A percentile compares a stretch with the other conserved stretches of the same genome.
Conservation (phyloP, 1,140 invertebrate genomes). For the Homalodisca vitripennis region DNA sequence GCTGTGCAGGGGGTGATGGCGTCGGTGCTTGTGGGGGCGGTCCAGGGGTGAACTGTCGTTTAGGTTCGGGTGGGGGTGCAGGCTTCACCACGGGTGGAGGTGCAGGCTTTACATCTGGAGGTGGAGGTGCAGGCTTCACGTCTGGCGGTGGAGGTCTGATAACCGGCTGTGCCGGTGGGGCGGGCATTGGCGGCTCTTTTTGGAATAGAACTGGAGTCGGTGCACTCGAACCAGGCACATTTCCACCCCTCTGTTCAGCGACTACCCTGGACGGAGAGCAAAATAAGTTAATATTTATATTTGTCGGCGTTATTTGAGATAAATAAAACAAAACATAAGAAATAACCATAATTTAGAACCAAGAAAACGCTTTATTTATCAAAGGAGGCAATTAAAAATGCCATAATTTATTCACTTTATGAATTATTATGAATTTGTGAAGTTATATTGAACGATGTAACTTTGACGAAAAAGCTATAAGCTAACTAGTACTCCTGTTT, state of each 20-base stretch:
- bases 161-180: neutral
- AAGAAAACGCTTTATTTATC: no score
- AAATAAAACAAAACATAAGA: no score
- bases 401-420: no score
- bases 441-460: no score
- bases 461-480: no score
- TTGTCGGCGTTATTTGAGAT: no score
- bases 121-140: neutral
- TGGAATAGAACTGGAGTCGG: constrained; percentile 16
- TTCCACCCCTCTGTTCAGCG: neutral
- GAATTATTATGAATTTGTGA: no score
- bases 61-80: neutral
- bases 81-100: neutral
- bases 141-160: neutral
- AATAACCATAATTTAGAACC: no score
- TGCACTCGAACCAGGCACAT: neutral
- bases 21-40: neutral
- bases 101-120: neutral
- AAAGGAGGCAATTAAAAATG: no score
- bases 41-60: neutral
- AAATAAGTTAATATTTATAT: neutral
- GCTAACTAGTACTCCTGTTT: no score
- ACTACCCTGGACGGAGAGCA: constrained; percentile 3
- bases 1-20: neutral
- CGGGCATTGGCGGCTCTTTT: neutral